Base-by-base conservation (phyloP, 2,888 invertebrate genomes). In the Drosophila multiciliata region DNA sequence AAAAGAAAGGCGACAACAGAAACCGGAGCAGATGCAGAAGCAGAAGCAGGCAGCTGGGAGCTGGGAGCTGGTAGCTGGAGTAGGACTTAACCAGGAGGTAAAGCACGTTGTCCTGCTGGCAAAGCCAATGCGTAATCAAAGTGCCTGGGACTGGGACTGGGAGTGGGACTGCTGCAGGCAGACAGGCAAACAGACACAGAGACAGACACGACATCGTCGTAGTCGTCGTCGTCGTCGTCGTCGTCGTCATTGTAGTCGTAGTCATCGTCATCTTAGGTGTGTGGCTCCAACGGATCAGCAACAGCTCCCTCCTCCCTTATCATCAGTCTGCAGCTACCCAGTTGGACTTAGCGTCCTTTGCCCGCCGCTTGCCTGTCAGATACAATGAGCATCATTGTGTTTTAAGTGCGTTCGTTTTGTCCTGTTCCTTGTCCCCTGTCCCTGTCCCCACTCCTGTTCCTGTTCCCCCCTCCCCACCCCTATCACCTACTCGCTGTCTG, bases 361-460 rank as follows among this genome's bases (percentile, higher is more conserved):
- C 63, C 67, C 40, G 64, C 64, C 54, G 80, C 78, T 72, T 38
- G 82, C 72, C 87, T 89, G 89, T 87, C 87, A 87, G 84, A 89
- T 86, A 87, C 87, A 87, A 89, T 89, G 89, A 87, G 89, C 89
- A 81, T 87, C 87, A 87, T 87, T 87, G 89, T 88, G 83, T 89
- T 85, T 87, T 87, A 89, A 87, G 87, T 87, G 89, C 89, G 87
- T 87, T 87, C 82, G 89, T 87, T 89, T 85, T 87, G 85, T 80
- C 87, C 86, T 80, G 68, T 72, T 80, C 77, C 71, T 61, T 75
- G 66, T 75, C 71, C 45, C 45, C 58, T 40, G 35, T 49, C 8
- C 33, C 53, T 50, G 48, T 0, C 7, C 49, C 48, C 3, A n/a
- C 8, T 5, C 54, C 11, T 12, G 20, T 6, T 38, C 49, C 49